These are phyloP conservation scores for Sarcophaga peregrina DNA, from an alignment of 1,140 invertebrate genomes.

Conservation along the genomic window DNA sequence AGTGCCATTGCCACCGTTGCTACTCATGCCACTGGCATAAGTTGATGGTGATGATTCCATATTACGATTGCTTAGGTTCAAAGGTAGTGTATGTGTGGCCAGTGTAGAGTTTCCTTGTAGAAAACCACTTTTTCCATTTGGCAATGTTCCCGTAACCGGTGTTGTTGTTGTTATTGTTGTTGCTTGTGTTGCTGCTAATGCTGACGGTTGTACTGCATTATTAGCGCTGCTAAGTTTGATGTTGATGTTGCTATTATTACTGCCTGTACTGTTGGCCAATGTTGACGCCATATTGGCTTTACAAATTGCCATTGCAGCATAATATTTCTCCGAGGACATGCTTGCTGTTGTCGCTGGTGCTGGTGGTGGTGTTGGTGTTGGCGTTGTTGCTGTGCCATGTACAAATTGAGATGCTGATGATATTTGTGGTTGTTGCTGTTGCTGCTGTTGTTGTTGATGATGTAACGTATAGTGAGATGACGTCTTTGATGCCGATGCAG, in stretches of 20 bases:
- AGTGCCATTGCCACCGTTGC: constrained; percentile 38
- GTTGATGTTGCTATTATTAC: constrained; percentile 1
- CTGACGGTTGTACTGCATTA: neutral
- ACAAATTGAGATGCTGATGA: constrained; percentile 51
- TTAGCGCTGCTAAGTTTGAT: neutral
- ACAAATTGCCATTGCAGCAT: constrained; percentile 54
- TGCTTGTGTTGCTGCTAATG: constrained; percentile 22
- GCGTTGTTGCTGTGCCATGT: neutral
- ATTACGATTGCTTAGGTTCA: neutral
- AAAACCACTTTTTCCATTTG: constrained; percentile 40
- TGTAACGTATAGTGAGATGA: constrained; percentile 8
- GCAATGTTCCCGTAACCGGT: constrained; percentile 34
- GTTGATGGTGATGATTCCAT: constrained; percentile 1
- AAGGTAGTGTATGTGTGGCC: constrained; percentile 10
- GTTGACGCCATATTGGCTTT: constrained; percentile 46
- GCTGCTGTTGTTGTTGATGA: constrained; percentile 43
- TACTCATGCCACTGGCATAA: constrained; percentile 3
- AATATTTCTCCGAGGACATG: constrained; percentile 60
- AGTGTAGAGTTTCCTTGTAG: constrained; percentile 12
- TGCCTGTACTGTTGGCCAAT: constrained; percentile 25
- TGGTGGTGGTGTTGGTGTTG: constrained; percentile 4
- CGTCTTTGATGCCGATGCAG: constrained; percentile 25
- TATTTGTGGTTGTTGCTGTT: constrained; percentile 48
- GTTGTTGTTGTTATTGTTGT: neutral
- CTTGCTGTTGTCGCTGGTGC: constrained; percentile 56